Percentiles rank a stretch among this genome's conserved stretches.
Conservation (phyloP, 2,888 invertebrate species). For the Camptogramma bilineatum region DNA sequence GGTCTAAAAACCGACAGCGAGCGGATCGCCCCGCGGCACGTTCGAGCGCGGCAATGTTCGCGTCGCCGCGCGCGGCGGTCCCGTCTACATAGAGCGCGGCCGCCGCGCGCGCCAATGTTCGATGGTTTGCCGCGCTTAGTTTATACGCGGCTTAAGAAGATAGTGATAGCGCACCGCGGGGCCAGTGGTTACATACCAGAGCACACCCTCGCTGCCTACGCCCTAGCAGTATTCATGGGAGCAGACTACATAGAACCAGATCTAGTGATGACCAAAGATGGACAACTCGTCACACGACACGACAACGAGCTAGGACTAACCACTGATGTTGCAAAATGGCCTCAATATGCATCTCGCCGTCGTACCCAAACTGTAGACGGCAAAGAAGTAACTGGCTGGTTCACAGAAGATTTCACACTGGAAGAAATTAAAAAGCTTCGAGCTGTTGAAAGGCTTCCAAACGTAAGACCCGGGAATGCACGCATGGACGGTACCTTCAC, state of each 20-base stretch:
- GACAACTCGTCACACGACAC: slow-evolving; percentile 68
- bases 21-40: too few species aligned
- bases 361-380: slow-evolving; percentile 65
- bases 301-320: slow-evolving; percentile 69
- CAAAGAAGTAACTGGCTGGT: slow-evolving; percentile 63
- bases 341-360: slow-evolving; percentile 63
- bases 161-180: slow-evolving; percentile 56
- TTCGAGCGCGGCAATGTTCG: too few species aligned
- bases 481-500: slow-evolving; percentile 66
- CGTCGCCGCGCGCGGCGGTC: too few species aligned
- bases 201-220: slow-evolving; percentile 75
- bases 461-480: slow-evolving; percentile 68
- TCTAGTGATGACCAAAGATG: slow-evolving; percentile 63
- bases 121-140: too few species aligned
- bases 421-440: slow-evolving; percentile 71
- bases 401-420: slow-evolving; percentile 75
- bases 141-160: too few species aligned
- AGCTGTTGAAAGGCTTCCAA: slow-evolving; percentile 66
- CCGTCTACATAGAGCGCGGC: too few species aligned
- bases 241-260: slow-evolving; percentile 71
- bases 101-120: too few species aligned
- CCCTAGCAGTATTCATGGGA: slow-evolving; percentile 66
- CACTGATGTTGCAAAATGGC: slow-evolving; percentile 63
- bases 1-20: too few species aligned
- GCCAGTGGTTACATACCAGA: slow-evolving; percentile 79